Base-by-base conservation (phyloP, 1,140 invertebrate species). In the Papilio xuthus region DNA sequence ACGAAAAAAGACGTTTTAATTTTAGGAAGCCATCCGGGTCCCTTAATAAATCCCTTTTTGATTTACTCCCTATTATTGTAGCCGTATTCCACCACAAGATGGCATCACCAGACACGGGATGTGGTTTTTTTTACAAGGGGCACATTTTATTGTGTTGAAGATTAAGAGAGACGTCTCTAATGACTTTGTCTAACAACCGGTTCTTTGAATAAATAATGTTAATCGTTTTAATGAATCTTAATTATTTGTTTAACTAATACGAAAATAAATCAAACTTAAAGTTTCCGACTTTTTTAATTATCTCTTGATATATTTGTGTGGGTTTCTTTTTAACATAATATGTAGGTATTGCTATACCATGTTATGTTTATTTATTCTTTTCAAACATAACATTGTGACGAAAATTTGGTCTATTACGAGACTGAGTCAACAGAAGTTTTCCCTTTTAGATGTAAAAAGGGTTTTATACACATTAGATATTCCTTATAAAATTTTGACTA, bases 31-130 rank as follows among this genome's bases (percentile, higher is more conserved):
- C 82, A 80, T 82, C 82, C 85, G 80, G 80, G 82, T 79, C 67
- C 78, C 81, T 81, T 79, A 83, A 79, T 79, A 82, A 83, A 84
- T 85, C 83, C 78, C 71, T 84, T 85, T 82, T 88, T 89, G 86
- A 90, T 90, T 86, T 87, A 88, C 79, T 71, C 78, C 79, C 80
- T 86, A 86, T 88, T 89, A 87, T 90, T 86, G 82, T 85, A 84
- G 53, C 74, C 15, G n/a, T 47, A 23, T 42, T 60, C 20, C 26
- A 28, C 60, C 60, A 32, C 23, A 15, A 53, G 60, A 28, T n/a
- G 74, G 28, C 73, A 44, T 44, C 42, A 44, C 42, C 2, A 50
- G 18, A 3, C 50, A 53, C 50, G 53, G 74, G 74, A 76, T 76
- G 74, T 76, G 74, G 74, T 76, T 76, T 76, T 76, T 76, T 67